These are phyloP conservation scores for Dipodomys spectabilis DNA, from an alignment of 2,113 vertebrate genomes.

Conservation along the genomic window DNA sequence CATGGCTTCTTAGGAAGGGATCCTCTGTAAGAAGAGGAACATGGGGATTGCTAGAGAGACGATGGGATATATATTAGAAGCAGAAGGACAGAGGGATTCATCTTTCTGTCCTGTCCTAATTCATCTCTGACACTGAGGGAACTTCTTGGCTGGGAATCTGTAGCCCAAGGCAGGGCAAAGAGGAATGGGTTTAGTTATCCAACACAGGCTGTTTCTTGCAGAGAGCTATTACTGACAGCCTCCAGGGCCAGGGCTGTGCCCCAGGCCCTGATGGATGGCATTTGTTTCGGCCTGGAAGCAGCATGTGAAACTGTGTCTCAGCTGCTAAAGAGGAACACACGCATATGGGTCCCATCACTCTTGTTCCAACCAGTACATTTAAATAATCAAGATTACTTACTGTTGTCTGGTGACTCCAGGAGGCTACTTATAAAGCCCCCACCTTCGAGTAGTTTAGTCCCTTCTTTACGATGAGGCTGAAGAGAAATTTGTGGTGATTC, in stretches of 20 bases:
- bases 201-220: slow-evolving; percentile 26
- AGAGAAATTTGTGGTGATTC: slow-evolving; percentile 46
- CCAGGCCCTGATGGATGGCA: slow-evolving; percentile 47
- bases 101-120: background rate
- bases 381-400: slow-evolving; percentile 36
- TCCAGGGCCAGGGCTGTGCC: slow-evolving; percentile 9
- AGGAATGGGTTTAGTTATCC: slow-evolving; percentile 38
- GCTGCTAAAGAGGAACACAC: background rate
- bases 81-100: background rate
- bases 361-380: background rate
- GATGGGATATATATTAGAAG: background rate
- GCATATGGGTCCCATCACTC: slow-evolving; percentile 39
- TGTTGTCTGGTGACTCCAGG: slow-evolving; percentile 30
- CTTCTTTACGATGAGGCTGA: background rate
- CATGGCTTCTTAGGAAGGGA: background rate
- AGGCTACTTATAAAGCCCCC: slow-evolving; percentile 58
- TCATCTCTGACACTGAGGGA: slow-evolving; percentile 4
- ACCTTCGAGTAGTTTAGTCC: slow-evolving; percentile 3
- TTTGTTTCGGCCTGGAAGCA: slow-evolving; percentile 30
- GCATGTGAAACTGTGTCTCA: slow-evolving; percentile 8
- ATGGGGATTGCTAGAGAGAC: background rate
- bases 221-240: slow-evolving; percentile 57
- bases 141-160: slow-evolving; percentile 9
- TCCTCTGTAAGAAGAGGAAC: background rate
- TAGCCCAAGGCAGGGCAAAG: slow-evolving; percentile 43